These are phyloP conservation scores for Alviniconcha strummeri DNA, from an alignment of 2,888 invertebrate species.

Conservation along the genomic window DNA sequence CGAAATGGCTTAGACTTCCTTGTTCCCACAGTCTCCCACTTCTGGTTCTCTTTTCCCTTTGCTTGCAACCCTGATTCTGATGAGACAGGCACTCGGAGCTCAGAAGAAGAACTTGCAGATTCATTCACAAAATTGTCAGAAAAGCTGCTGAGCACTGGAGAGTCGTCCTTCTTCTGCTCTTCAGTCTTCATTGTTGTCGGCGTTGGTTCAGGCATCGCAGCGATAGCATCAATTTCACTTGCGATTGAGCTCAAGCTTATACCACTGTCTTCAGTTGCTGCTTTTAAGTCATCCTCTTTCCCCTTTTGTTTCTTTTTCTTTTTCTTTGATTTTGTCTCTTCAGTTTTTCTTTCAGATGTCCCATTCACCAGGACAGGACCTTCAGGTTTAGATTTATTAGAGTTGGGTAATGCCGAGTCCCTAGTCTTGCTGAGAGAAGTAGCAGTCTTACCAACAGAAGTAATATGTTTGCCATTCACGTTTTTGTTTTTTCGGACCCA, in stretches of 20 bases:
- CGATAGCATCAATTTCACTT: constrained; percentile 10
- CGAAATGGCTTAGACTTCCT: constrained; percentile 33
- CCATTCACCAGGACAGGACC: not conserved
- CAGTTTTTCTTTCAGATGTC: constrained; percentile 33
- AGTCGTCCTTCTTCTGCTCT: constrained; percentile 17
- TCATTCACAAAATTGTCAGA: too few species aligned
- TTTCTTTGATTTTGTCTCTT: constrained; percentile 53
- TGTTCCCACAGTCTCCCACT: constrained; percentile 37
- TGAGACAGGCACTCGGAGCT: too few species aligned
- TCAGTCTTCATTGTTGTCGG: not conserved
- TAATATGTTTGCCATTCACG: constrained; percentile 7
- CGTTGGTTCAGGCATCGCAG: constrained; percentile 4
- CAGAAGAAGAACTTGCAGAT: too few species aligned
- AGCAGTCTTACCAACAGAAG: not conserved
- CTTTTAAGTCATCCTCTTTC: constrained; percentile 30
- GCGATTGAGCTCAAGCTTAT: constrained; percentile 21
- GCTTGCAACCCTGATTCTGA: too few species aligned
- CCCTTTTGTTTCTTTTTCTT: constrained; percentile 67
- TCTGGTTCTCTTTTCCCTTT: not conserved
- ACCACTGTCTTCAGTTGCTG: constrained; percentile 32
- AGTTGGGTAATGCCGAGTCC: constrained; percentile 12
- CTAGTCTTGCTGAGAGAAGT: constrained; percentile 29
- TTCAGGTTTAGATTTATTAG: not conserved
- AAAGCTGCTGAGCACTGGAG: not conserved
- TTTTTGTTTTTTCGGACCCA: constrained; percentile 41